Percentiles rank a stretch among this genome's conserved stretches.
These are phyloP conservation scores for Drosophila pruinosa DNA, from an alignment of 1,140 invertebrate genomes.

Conservation along the genomic window DNA sequence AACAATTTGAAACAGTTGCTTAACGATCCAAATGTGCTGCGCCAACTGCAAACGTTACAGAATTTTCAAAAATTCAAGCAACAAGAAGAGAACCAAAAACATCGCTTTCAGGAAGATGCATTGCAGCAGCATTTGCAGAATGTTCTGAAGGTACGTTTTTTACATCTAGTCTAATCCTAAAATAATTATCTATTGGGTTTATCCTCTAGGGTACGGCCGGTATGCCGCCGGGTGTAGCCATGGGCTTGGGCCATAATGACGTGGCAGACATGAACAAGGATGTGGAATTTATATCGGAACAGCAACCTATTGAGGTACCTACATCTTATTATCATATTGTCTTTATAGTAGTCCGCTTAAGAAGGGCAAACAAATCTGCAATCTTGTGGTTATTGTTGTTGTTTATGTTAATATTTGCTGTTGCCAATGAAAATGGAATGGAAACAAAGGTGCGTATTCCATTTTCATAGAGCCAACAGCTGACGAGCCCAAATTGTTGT, in stretches of 20 bases:
- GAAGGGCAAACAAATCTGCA: constrained; percentile 13
- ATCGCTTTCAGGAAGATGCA: constrained; percentile 90
- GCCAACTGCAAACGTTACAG: constrained; percentile 85
- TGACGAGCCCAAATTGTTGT: constrained; percentile 77
- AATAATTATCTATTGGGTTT: too few relatives aligned
- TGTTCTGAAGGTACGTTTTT: constrained; percentile 69
- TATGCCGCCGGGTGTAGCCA: constrained; percentile 49
- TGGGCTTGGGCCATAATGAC: constrained; percentile 53
- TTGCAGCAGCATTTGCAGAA: constrained; percentile 90
- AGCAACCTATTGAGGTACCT: constrained; percentile 83
- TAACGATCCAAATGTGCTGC: constrained; percentile 87
- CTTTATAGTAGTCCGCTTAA: constrained; percentile 12
- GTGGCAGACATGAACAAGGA: constrained; percentile 77
- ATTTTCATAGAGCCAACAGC: constrained; percentile 29
- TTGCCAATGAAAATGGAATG: constrained; percentile 32
- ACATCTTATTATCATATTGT: background rate
- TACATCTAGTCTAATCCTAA: too few relatives aligned
- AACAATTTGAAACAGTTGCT: constrained; percentile 83
- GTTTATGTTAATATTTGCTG: background rate
- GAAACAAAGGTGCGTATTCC: background rate
- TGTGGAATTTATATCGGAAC: constrained; percentile 84
- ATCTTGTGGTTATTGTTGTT: constrained; percentile 16
- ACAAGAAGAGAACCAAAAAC: constrained; percentile 87
- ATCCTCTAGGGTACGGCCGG: constrained; percentile 53
- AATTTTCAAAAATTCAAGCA: constrained; percentile 86